Conservation (phyloP, 2,113 vertebrate genomes). For the Bolborhynchus lineola region DNA sequence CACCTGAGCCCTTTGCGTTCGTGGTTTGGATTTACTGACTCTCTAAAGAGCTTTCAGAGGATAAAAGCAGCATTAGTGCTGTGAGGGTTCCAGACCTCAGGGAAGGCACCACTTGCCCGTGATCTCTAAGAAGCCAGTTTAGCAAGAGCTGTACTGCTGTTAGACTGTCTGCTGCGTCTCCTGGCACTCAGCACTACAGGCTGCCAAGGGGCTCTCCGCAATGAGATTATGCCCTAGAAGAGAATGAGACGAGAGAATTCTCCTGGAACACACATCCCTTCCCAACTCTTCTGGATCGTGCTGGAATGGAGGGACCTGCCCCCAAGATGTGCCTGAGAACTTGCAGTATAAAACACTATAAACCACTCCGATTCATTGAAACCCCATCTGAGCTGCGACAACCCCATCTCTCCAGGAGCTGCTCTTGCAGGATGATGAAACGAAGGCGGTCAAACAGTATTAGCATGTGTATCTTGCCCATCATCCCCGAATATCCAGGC, state of each 20-base stretch:
- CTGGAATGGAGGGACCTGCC: neutral
- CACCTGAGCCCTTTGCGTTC: conserved; percentile 1
- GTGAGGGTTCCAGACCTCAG: neutral
- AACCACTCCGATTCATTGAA: neutral
- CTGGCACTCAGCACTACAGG: neutral
- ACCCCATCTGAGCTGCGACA: neutral
- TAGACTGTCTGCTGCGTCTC: neutral
- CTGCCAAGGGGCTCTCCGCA: neutral
- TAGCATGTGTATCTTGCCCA: conserved; percentile 40
- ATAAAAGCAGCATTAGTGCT: conserved; percentile 27
- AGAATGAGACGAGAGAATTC: neutral
- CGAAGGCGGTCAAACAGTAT: neutral
- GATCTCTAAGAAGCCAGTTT: neutral
- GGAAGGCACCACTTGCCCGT: neutral
- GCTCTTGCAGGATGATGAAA: neutral
- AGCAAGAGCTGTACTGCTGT: neutral
- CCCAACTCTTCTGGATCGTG: neutral
- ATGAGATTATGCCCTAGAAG: neutral
- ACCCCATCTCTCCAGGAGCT: neutral
- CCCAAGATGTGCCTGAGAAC: neutral
- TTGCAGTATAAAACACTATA: neutral
- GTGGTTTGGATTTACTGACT: neutral
- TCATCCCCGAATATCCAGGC: conserved; percentile 70
- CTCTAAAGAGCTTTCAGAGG: neutral
- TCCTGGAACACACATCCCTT: neutral